Evolutionary conservation across 2,888 invertebrate species (phyloP), one percentile per base, ranked within the genome.

Genomic region (Andrena trimmerana): DNA sequence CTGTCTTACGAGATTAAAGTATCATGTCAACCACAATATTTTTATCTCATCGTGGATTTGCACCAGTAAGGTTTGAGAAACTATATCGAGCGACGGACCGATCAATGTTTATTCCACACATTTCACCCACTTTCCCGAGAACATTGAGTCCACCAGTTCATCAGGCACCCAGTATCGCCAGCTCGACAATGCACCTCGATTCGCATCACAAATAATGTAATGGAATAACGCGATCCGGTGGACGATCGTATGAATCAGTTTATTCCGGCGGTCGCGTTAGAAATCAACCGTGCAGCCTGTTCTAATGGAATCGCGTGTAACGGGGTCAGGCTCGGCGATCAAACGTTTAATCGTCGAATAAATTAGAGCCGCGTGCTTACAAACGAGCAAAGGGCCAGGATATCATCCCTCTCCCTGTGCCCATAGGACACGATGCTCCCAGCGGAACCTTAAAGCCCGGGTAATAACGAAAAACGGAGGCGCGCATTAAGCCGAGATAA

Each of bases 401-500:
- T 69, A 82, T 77, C 36, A 29, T 68, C 3, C 5, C n/a, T 29
- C 36, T 10, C 27, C 81, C 68, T 59, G 57, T 3, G 48, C 60
- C 24, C 16, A 33, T 54, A 5, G 31, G 31, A 10, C 68, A 50
- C 62, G 71, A 42, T 20, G 7, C 52, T 78, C 86, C 76, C 75
- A 57, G 57, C 48, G 73, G 84, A 68, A 69, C 73, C 81, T 85
- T 86, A 77, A 87, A 77, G 29, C 71, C 57, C 33, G 52, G 83
- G 80, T 88, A 86, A 88, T 86, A 83, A 84, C 85, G 83, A 87
- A 86, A 88, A 88, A 83, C 87, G 88, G 70, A 52, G 52, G 74
- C 42, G 84, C 36, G 74, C 88, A 85, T 89, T 88, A 88, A 86
- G 83, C 87, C 80, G 78, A 77, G 88, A 87, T 87, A 90, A 90